A percentile compares a stretch with the other conserved stretches of the same genome.
These are phyloP conservation scores for Arion vulgaris DNA, from an alignment of 1,140 invertebrate genomes.

Conservation along the genomic window DNA sequence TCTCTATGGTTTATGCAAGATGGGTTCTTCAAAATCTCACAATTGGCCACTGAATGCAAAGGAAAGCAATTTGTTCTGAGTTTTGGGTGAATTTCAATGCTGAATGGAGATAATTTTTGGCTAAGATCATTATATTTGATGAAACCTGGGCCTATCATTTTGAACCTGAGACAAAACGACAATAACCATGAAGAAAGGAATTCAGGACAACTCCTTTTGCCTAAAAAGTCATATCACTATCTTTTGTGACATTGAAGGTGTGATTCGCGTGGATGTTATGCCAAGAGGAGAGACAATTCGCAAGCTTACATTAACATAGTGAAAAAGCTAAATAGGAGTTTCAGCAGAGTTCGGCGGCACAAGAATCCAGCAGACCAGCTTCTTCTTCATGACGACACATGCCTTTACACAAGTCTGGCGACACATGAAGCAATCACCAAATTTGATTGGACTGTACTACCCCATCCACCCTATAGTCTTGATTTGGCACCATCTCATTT, in stretches of 20 bases:
- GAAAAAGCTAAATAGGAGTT: not conserved
- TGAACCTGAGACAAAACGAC: constrained; percentile 2
- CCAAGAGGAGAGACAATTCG: constrained; percentile 2
- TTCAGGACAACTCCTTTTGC: not conserved
- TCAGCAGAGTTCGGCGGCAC: not conserved
- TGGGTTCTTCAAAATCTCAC: not conserved
- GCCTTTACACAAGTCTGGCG: not conserved
- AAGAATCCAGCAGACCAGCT: not conserved
- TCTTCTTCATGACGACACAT: not conserved
- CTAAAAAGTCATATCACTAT: not conserved
- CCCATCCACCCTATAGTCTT: not conserved
- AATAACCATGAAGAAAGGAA: not conserved
- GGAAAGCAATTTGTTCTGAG: not conserved
- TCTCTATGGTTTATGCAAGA: not conserved
- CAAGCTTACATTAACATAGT: not conserved
- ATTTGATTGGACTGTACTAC: not conserved
- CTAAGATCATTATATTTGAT: not conserved
- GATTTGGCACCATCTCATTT: not conserved
- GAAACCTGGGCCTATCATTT: not conserved
- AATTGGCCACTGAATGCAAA: not conserved
- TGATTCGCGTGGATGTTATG: not conserved
- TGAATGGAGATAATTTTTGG: not conserved
- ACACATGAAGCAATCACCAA: not conserved
- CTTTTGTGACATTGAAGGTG: not conserved
- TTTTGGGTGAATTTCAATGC: not conserved